Evolutionary conservation across 1,140 invertebrate species (phyloP), one percentile per base, ranked within the genome.

Genomic region (Tribolium castaneum): DNA sequence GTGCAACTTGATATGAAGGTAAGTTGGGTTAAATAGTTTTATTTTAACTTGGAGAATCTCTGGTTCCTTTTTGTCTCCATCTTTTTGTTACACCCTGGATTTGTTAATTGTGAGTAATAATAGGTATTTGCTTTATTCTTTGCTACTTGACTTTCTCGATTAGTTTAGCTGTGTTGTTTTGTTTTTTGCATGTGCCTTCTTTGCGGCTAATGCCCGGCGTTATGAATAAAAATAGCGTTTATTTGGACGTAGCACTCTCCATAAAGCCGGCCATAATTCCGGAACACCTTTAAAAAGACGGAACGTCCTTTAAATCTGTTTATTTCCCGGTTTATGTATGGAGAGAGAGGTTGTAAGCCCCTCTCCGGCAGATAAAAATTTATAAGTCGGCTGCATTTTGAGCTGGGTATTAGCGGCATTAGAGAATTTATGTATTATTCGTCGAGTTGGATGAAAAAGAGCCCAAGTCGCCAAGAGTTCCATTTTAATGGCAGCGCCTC

Each of bases 341-440:
- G 54, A 19, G 54, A n/a, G 51, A 52, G 16, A 52, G 16, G 51
- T 19, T 19, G 12, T 14, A 52, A 30, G 19, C 25, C 13, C 16
- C 54, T 14, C 54, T 14, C 13, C 3, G 10, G 54, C 54, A 59
- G 54, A 59, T 59, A 59, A 59, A 59, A 59, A 59, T 59, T 59
- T 59, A 59, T 59, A 59, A 59, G 54, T 25, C 54, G 54, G 54
- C 5, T 22, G 54, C 54, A 25, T 19, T 59, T 19, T 25, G 54
- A 59, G 54, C 22, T 14, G 9, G 54, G 30, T 66, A 66, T 66
- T 66, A 35, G 59, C 30, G 12, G 59, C 59, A 66, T 66, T 66
- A 66, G 59, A 35, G n/a, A 66, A 66, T 66, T 39, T 66, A 66
- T 66, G 59, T 66, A 66, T 66, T 66, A 66, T 66, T 66, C 30